A percentile compares a stretch with the other conserved stretches of the same genome.
phyloP scores from a whole-genome alignment of 1,140 invertebrate genomes.

The Solenopsis fugax region DNA sequence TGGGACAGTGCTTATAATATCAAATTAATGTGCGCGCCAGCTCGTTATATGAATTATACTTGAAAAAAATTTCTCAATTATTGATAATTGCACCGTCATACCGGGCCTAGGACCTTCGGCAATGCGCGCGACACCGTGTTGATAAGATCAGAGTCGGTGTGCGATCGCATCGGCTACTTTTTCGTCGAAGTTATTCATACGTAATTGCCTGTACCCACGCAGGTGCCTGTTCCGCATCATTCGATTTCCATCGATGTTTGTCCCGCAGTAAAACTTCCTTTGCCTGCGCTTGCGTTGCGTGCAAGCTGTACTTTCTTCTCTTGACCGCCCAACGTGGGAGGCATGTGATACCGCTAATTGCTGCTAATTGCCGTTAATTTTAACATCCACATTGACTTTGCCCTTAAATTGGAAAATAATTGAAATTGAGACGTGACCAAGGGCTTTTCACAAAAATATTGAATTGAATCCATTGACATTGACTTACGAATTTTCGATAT shows the following conservation, averaged over 20 bases:
- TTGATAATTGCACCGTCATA: conserved; percentile 65
- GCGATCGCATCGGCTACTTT: conserved; percentile 66
- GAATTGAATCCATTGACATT: background rate
- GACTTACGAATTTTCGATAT: background rate
- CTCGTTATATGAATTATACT: conserved; percentile 66
- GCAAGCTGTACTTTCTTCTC: conserved; percentile 34
- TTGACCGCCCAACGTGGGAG: background rate
- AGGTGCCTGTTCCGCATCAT: conserved; percentile 64
- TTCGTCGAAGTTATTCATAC: conserved; percentile 74
- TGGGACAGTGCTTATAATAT: conserved; percentile 55
- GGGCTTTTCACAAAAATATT: background rate
- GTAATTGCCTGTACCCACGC: conserved; percentile 73
- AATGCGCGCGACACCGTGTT: conserved; percentile 43
- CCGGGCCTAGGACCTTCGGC: conserved; percentile 30
- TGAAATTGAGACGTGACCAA: conserved; percentile 23
- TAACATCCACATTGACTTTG: conserved; percentile 9
- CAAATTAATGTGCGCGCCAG: conserved; percentile 64
- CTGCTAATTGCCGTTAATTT: conserved; percentile 25
- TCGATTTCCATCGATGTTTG: conserved; percentile 69
- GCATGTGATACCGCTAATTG: conserved; percentile 30
- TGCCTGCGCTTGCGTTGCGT: conserved; percentile 6
- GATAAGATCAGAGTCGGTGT: conserved; percentile 68
- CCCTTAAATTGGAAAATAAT: conserved; percentile 23
- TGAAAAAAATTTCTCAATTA: conserved; percentile 74
- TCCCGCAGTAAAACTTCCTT: conserved; percentile 46